Percentiles rank a stretch among this genome's conserved stretches.
phyloP scores from a whole-genome alignment of 2,797 vertebrate species.

The Myotis pilosus region DNA sequence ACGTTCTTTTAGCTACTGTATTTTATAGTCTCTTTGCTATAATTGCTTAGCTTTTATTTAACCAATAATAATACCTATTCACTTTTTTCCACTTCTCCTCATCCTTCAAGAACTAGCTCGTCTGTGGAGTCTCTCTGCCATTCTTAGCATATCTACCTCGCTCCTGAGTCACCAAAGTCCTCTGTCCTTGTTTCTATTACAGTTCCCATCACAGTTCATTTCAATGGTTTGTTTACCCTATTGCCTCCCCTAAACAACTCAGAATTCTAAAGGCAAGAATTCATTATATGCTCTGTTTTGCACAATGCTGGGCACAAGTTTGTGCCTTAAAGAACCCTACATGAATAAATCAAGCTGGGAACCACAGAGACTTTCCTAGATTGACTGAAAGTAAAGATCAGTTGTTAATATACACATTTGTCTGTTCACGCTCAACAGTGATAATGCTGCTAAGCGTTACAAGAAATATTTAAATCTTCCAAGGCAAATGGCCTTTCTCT shows the following conservation, averaged over 20 bases:
- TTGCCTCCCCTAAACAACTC: background rate
- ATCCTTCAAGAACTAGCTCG: background rate
- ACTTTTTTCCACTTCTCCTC: background rate
- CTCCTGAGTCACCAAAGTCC: background rate
- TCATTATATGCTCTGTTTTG: background rate
- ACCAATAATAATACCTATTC: background rate
- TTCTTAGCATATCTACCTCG: background rate
- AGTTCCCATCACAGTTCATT: background rate
- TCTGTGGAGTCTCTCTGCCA: background rate
- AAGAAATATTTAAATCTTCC: background rate
- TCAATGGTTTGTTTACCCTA: background rate
- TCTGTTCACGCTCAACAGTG: background rate
- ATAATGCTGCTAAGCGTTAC: background rate
- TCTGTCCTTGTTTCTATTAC: background rate
- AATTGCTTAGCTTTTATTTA: background rate
- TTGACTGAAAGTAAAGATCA: background rate
- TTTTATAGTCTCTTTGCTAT: background rate
- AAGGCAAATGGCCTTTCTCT: background rate
- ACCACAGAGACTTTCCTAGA: background rate
- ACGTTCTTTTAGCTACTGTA: background rate
- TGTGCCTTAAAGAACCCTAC: background rate
- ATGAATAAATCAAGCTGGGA: slow-evolving; percentile 1
- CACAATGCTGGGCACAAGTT: background rate
- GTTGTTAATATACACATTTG: background rate
- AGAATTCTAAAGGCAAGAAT: background rate